phyloP scores from a whole-genome alignment of 2,797 vertebrate genomes.

The Antrozous pallidus region DNA sequence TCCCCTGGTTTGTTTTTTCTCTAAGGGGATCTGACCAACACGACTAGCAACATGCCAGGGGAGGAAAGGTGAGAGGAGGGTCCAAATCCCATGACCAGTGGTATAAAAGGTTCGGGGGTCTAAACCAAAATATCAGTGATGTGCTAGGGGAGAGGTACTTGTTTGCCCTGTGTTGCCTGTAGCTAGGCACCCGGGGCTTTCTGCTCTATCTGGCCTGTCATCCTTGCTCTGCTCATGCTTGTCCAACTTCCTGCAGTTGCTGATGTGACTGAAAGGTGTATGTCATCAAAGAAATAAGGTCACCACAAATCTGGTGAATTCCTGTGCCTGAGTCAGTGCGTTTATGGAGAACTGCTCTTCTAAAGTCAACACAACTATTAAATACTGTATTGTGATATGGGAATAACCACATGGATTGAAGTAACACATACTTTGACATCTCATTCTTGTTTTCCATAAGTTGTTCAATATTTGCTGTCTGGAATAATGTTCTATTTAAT shows the following conservation, averaged over 20 bases:
- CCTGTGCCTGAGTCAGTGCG: no score
- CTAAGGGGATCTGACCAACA: not conserved
- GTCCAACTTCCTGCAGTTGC: not conserved
- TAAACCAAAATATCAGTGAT: not conserved
- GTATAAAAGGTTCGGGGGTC: not conserved
- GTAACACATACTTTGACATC: not conserved
- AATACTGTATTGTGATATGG: not conserved
- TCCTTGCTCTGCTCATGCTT: not conserved
- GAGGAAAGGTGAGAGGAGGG: not conserved
- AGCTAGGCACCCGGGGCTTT: not conserved
- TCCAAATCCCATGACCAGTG: not conserved
- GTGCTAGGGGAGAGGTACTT: not conserved
- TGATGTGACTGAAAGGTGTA: accelerated
- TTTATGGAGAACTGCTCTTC: not conserved
- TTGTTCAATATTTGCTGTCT: not conserved
- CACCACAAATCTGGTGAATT: not conserved
- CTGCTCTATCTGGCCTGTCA: not conserved
- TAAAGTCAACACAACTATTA: not conserved
- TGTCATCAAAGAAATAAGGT: not conserved
- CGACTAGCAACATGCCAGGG: not conserved
- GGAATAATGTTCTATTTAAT: not conserved
- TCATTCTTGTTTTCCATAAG: not conserved
- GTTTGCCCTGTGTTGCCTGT: not conserved
- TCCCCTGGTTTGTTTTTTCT: not conserved
- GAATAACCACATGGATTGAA: not conserved